Base-by-base conservation (phyloP, 2,113 vertebrate genomes). In the Grantiella picta region DNA sequence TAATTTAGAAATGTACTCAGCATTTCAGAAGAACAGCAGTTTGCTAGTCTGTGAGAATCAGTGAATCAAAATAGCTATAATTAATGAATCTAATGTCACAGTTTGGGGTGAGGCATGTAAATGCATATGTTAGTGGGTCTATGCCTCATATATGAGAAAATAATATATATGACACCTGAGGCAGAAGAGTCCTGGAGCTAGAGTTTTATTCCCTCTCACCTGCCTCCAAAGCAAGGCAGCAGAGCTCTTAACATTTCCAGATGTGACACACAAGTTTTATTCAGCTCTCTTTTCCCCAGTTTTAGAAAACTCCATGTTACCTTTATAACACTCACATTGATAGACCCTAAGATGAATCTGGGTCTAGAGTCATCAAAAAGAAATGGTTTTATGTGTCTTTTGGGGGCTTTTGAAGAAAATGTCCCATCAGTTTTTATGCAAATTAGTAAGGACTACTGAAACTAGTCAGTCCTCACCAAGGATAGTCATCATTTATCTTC, bases 41-140 rank as follows among this genome's bases (percentile, higher is more conserved):
- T 11, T 44, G 1, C 7, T 29, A 38, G 8, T 27, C 18, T 69
- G 23, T 64, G 23, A 66, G n/a, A 64, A 72, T 31, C 9, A 40
- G 15, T 47, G 31, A 49, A 3, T 33, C 7, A 88, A 92, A 90
- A 47, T 38, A 13, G 10, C 18, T 63, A 15, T 38, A 82, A 84
- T 25, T 87, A 60, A 65, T 57, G 0, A 81, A 76, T 47, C 1
- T 54, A 54, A 59, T 79, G 44, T 66, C 12, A 36, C 4, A 11
- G 27, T 35, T 42, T 44, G 2, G 0, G 3, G 4, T 2, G 3
- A 1, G 2, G 5, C 36, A 17, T 4, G 10, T 56, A 83, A 84
- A 70, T 23, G 3, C 3, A 20, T 29, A 27, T 21, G 3, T 56
- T 90, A 9, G 10, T 68, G 13, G 8, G 8, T 59, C 29, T 71